Evolutionary conservation across 35 echinoderm and acorn worm species (phyloP).

Genomic region (Eucidaris tribuloides): DNA sequence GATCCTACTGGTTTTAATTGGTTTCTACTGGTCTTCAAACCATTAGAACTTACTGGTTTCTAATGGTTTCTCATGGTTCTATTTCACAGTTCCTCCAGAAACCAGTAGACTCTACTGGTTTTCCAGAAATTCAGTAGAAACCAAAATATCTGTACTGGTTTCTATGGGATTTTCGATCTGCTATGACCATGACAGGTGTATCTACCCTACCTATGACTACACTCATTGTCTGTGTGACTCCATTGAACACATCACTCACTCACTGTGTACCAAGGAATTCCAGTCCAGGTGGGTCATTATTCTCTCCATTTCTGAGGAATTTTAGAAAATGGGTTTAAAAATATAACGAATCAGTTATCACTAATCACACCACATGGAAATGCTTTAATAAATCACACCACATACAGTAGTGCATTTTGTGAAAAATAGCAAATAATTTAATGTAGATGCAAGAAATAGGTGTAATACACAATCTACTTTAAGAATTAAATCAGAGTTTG

Average conservation of each 20-base stretch:
- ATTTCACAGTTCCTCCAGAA: not conserved
- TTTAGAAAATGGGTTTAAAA: too few relatives aligned
- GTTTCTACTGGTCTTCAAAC: not conserved
- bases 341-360: too few relatives aligned
- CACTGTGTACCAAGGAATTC: constrained; percentile 98
- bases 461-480: too few relatives aligned
- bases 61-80: not conserved
- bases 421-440: too few relatives aligned
- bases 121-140: not conserved
- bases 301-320: too few relatives aligned
- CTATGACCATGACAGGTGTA: constrained; percentile 63
- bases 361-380: too few relatives aligned
- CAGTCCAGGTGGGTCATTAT: constrained; percentile 95
- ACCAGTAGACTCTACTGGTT: not conserved
- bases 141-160: not conserved
- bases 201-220: constrained; percentile 99
- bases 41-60: not conserved
- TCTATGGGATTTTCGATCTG: too few relatives aligned
- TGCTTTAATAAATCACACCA: too few relatives aligned
- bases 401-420: too few relatives aligned
- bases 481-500: too few relatives aligned
- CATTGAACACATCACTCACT: constrained; percentile 94
- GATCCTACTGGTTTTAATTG: too few relatives aligned
- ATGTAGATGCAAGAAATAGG: too few relatives aligned
- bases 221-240: constrained; percentile 99